Base-by-base conservation (phyloP, 2,888 invertebrate species). In the Metalampra italica region DNA sequence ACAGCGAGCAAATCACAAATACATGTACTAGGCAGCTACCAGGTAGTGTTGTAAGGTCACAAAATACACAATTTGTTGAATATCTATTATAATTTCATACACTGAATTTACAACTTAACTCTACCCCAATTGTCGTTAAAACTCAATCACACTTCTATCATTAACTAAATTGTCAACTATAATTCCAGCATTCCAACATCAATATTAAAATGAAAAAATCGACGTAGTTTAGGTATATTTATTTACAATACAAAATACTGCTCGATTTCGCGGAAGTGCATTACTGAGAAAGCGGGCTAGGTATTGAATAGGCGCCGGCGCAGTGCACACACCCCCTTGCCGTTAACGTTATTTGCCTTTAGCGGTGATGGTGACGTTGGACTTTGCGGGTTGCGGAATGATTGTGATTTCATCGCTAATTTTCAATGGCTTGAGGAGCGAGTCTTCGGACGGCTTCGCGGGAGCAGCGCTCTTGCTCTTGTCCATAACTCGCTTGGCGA, bases 331-430 rank as follows among this genome's bases (percentile, higher is more conserved):
- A 66, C 64, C 66, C 63, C 63, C 62, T 57, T 56, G 45, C 55
- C 54, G 56, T 74, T 64, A 69, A 59, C 68, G 85, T 71, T 88
- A 88, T 87, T 88, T 87, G 46, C 87, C 87, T 65, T 88, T 88
- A 42, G 87, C 82, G 34, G 87, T 86, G 56, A 87, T 85, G 40
- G 87, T 87, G 47, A 87, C 77, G 43, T 77, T 72, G 29, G 85
- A 83, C 62, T 87, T 86, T 55, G 95, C 93, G 61, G 97, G 96
- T 81, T 97, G 96, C 60, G 96, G 96, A 87, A 96, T 96, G 68
- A 97, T 97, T 52, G 97, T 97, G 64, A 96, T 96, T 86, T 96
- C 96, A 78, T 96, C 96, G 79, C 96, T 96, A 69, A 97, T 96
- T 84, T 96, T 96, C 54, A 96, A 80, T 45, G 96, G 96, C 77